phyloP scores from a whole-genome alignment of 2,888 invertebrate species.

The Callosobruchus maculatus region DNA sequence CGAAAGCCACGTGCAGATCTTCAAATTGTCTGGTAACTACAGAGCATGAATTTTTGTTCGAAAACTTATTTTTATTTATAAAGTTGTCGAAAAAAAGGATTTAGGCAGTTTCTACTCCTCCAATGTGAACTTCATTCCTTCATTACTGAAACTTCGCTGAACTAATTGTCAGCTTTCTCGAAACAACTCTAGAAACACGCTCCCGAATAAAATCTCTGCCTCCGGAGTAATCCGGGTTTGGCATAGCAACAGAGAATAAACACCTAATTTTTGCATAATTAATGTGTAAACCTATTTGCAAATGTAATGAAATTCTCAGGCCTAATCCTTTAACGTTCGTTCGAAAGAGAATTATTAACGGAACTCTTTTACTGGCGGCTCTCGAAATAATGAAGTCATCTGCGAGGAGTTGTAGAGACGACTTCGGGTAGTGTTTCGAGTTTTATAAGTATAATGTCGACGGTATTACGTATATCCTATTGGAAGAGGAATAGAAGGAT shows the following conservation, averaged over 20 bases:
- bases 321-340: conserved; percentile 25
- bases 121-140: not conserved
- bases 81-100: not conserved
- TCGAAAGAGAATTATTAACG: conserved; percentile 5
- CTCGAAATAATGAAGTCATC: not conserved
- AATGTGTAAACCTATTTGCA: conserved; percentile 27
- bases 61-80: too few relatives aligned
- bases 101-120: not conserved
- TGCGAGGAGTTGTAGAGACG: not conserved
- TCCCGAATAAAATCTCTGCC: not conserved
- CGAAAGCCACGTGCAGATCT: too few relatives aligned
- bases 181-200: not conserved
- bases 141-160: not conserved
- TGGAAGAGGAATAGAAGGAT: not conserved
- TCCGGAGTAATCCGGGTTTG: conserved; percentile 16
- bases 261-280: conserved; percentile 31
- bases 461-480: not conserved
- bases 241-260: conserved; percentile 27
- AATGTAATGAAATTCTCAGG: conserved; percentile 26
- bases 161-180: not conserved
- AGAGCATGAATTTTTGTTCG: too few relatives aligned
- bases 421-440: not conserved
- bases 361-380: not conserved
- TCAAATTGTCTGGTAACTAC: too few relatives aligned
- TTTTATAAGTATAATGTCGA: not conserved